Percentiles rank a stretch among this genome's conserved stretches.
Evolutionary conservation across 2,113 vertebrate genomes (phyloP).

Genomic region (Oncorhynchus clarkii): DNA sequence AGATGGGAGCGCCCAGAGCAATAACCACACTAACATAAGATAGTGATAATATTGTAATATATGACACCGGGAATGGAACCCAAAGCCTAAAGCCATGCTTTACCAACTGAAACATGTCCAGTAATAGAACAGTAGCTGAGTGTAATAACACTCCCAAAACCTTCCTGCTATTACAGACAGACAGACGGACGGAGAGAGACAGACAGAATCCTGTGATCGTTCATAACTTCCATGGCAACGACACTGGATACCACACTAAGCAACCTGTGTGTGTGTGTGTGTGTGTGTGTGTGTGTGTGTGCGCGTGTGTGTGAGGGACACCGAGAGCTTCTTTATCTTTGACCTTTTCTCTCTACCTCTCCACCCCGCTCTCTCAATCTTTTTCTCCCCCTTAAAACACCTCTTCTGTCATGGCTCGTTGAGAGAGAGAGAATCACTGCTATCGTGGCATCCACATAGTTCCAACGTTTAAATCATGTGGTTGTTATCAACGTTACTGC

Average conservation of each 20-base stretch:
- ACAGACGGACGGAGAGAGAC: not conserved
- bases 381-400: not conserved
- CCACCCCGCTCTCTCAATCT: no score
- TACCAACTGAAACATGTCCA: no score
- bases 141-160: no score
- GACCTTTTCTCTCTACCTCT: not conserved
- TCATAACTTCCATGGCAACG: conserved; percentile 61
- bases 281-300: not conserved
- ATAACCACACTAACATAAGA: no score
- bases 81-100: no score
- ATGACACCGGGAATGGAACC: no score
- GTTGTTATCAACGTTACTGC: not conserved
- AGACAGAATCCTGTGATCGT: conserved; percentile 20
- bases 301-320: no score
- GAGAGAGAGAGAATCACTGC: no score
- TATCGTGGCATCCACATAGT: not conserved
- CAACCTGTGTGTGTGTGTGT: conserved; percentile 6
- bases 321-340: conserved; percentile 1
- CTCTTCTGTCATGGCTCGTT: no score
- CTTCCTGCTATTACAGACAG: no score
- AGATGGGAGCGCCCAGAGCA: not conserved
- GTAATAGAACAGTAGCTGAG: no score
- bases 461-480: not conserved
- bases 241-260: conserved; percentile 32
- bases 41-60: no score